A percentile compares a stretch with the other conserved stretches of the same genome.
These are phyloP conservation scores for Andrena praecox DNA, from an alignment of 2,888 invertebrate species.

Conservation along the genomic window DNA sequence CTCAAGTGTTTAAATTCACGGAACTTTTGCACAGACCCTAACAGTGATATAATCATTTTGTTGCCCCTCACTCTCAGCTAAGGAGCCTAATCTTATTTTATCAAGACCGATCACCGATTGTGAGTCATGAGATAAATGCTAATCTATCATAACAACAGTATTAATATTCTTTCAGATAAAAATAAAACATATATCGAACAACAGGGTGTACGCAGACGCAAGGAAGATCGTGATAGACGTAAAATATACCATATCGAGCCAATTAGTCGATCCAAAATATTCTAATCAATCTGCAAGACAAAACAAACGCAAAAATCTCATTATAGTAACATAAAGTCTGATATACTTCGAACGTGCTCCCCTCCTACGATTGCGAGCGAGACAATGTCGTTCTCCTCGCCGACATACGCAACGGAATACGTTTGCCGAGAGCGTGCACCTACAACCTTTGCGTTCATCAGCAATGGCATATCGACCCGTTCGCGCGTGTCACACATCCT, in stretches of 20 bases:
- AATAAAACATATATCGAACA: slow-evolving; percentile 4
- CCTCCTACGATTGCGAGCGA: not conserved
- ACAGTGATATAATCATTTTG: slow-evolving; percentile 9
- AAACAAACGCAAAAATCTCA: not conserved
- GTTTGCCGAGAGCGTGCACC: not conserved
- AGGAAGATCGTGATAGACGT: not conserved
- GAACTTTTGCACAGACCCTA: too few relatives aligned
- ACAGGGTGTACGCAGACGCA: not conserved
- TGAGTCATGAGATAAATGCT: slow-evolving; percentile 28
- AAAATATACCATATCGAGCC: slow-evolving; percentile 17
- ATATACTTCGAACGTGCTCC: not conserved
- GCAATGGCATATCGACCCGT: not conserved
- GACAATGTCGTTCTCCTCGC: not conserved
- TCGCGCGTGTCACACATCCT: not conserved
- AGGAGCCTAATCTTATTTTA: slow-evolving; percentile 20
- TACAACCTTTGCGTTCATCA: not conserved
- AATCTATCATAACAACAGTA: slow-evolving; percentile 60
- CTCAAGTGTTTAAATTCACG: too few relatives aligned
- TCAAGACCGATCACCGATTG: slow-evolving; percentile 17
- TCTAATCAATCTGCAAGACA: slow-evolving; percentile 19
- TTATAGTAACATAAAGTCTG: not conserved
- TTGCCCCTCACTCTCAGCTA: slow-evolving; percentile 40
- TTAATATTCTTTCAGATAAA: slow-evolving; percentile 25
- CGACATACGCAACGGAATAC: not conserved
- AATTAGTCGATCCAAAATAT: slow-evolving; percentile 3